Conservation (phyloP, 64 coral and sea anemone genomes). For the Acropora yongei region DNA sequence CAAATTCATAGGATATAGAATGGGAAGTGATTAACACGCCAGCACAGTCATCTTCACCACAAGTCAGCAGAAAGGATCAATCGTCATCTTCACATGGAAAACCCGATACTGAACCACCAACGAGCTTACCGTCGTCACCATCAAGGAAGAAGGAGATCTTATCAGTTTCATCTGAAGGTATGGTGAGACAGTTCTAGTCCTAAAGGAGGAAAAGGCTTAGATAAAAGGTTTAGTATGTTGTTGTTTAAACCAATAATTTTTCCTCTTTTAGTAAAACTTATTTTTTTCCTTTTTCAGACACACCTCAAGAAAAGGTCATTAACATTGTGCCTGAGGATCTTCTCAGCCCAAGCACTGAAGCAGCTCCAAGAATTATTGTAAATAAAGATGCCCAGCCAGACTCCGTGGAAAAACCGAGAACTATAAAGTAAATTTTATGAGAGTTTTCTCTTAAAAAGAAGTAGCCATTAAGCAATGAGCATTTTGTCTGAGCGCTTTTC, state of each 20-base stretch:
- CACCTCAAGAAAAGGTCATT: slow-evolving; percentile 78
- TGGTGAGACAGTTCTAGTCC: background rate
- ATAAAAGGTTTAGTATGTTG: too few relatives aligned
- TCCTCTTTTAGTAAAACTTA: too few relatives aligned
- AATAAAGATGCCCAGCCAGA: background rate
- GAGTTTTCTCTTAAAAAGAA: too few relatives aligned
- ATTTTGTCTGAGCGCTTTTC: too few relatives aligned
- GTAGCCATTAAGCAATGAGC: too few relatives aligned
- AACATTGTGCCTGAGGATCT: slow-evolving; percentile 82
- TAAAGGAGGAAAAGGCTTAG: too few relatives aligned
- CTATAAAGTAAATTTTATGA: background rate
- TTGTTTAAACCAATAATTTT: too few relatives aligned
- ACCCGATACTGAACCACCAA: background rate
- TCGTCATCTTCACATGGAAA: slow-evolving; percentile 26
- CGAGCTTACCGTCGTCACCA: slow-evolving; percentile 1
- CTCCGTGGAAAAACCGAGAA: background rate
- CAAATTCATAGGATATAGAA: slow-evolving; percentile 24
- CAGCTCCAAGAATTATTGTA: background rate
- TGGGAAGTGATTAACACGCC: slow-evolving; percentile 57
- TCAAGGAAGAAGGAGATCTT: slow-evolving; percentile 24
- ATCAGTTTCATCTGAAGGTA: slow-evolving; percentile 1
- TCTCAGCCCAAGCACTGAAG: slow-evolving; percentile 44
- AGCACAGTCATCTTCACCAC: slow-evolving; percentile 14
- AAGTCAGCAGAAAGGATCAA: slow-evolving; percentile 31
- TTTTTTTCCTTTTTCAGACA: slow-evolving; percentile 24